These are phyloP conservation scores for Archaeoteleia sp. DNA, from an alignment of 2,888 invertebrate species.

Conservation along the genomic window DNA sequence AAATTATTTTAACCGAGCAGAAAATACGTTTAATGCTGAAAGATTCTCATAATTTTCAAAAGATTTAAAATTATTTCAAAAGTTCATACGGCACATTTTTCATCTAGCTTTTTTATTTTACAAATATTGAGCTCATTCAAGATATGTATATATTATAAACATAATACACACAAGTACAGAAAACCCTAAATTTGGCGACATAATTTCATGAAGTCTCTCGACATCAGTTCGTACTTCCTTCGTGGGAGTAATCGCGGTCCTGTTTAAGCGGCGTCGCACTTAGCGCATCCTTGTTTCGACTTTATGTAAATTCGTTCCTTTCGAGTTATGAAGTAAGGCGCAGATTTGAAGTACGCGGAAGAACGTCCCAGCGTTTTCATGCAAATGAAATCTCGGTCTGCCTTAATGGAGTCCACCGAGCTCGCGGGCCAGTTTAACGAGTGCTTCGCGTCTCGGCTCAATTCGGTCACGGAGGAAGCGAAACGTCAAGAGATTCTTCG, in stretches of 20 bases:
- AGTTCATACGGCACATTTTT: too few relatives aligned
- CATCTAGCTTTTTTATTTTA: too few relatives aligned
- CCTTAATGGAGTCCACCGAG: conserved; percentile 53
- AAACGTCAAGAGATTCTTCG: conserved; percentile 44
- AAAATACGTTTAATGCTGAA: too few relatives aligned
- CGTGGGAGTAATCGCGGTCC: conserved; percentile 43
- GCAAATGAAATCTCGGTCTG: conserved; percentile 51
- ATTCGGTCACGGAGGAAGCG: conserved; percentile 38
- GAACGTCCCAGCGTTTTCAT: conserved; percentile 51
- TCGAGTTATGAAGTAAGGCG: conserved; percentile 54
- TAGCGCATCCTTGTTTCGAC: conserved; percentile 48
- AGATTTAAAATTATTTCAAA: too few relatives aligned
- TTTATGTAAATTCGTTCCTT: conserved; percentile 53
- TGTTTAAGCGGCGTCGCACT: conserved; percentile 48
- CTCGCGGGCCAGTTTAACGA: conserved; percentile 54
- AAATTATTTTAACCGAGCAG: too few relatives aligned
- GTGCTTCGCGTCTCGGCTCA: conserved; percentile 38
- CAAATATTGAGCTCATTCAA: too few relatives aligned
- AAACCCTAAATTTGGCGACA: conserved; percentile 38
- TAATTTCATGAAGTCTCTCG: conserved; percentile 42
- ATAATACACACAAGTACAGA: conserved; percentile 38
- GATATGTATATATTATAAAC: conserved; percentile 20
- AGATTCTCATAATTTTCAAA: too few relatives aligned
- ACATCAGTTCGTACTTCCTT: conserved; percentile 34
- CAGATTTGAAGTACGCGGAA: conserved; percentile 51